phyloP scores from a whole-genome alignment of 2,888 invertebrate species.

The Octodonta nipae region DNA sequence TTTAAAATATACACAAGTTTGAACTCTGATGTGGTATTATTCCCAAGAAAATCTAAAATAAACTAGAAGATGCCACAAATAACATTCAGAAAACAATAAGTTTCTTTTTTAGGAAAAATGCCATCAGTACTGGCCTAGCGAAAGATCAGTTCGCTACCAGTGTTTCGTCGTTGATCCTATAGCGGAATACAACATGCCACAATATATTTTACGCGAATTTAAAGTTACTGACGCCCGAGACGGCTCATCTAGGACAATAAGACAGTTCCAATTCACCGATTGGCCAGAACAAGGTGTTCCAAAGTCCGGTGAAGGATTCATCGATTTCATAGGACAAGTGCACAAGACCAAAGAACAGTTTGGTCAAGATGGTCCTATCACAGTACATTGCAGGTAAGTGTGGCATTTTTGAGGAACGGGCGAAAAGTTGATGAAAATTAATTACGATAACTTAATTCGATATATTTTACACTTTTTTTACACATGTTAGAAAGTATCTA shows the following conservation, averaged over 20 bases:
- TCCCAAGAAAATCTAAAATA: too few relatives aligned
- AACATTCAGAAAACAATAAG: too few relatives aligned
- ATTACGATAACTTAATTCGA: not conserved
- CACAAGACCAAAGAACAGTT: constrained; percentile 99
- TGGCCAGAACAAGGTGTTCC: constrained; percentile 97
- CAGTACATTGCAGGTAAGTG: constrained; percentile 88
- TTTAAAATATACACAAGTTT: too few relatives aligned
- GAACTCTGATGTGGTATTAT: too few relatives aligned
- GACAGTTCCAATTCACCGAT: constrained; percentile 93
- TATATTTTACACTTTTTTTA: too few relatives aligned
- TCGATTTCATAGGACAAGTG: constrained; percentile 98
- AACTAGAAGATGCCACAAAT: too few relatives aligned
- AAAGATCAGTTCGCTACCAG: constrained; percentile 91
- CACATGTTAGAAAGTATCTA: too few relatives aligned
- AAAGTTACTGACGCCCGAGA: constrained; percentile 97
- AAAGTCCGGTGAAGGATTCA: constrained; percentile 95
- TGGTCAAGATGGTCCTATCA: constrained; percentile 97
- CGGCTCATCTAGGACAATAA: constrained; percentile 85
- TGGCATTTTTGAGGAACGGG: too few relatives aligned
- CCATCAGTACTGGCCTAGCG: constrained; percentile 98
- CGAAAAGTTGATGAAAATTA: not conserved
- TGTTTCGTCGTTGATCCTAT: constrained; percentile 98
- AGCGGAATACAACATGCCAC: constrained; percentile 99
- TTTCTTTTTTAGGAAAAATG: constrained; percentile 88
- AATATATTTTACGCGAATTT: constrained; percentile 96